Base-by-base conservation (phyloP, 2,888 invertebrate genomes). In the Polydrusus cervinus region DNA sequence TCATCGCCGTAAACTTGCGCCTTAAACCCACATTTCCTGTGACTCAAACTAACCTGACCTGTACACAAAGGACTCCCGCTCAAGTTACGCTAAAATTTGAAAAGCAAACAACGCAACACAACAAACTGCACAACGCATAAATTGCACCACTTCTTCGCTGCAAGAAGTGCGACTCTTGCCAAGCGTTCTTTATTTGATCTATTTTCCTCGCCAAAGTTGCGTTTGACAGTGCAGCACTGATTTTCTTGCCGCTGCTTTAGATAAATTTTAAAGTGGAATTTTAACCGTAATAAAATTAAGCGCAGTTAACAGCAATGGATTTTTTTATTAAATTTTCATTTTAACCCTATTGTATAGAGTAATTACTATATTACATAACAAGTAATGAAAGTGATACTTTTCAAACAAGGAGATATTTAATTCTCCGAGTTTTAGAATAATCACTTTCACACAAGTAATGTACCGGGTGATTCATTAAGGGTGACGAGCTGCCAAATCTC, bases 21-120 rank as follows among this genome's bases (percentile, higher is more conserved):
- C 25, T 11, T 43, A 61, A 45, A 40, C 43, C n/a, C 25, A 40
- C 43, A 30, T 30, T 55, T 55, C 55, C 55, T 55, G 55, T 55
- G 20, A 43, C 43, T 40, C 38, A 61, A 61, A 61, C 43, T 43
- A 67, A 67, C 67, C 40, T 55, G 55, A 25, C 67, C 55, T 25
- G 67, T 43, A 55, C 67, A 67, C 67, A 67, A 67, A 67, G 43
- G 43, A 6, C 1, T 14, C 25, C 40, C 25, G 53, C 67, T 38
- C 55, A 38, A 38, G 43, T 55, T 55, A 40, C 6, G 55, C 55
- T 25, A 43, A 55, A 67, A 67, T 67, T 55, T 55, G 67, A 25
- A 67, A 67, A 55, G 67, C 67, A 67, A 67, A 67, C 55, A 67
- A 55, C 67, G 67, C 67, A 53, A 67, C 67, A 55, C 43, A 67